Evolutionary conservation across 2,888 invertebrate species (phyloP).

Genomic region (Trichopria drosophilae): DNA sequence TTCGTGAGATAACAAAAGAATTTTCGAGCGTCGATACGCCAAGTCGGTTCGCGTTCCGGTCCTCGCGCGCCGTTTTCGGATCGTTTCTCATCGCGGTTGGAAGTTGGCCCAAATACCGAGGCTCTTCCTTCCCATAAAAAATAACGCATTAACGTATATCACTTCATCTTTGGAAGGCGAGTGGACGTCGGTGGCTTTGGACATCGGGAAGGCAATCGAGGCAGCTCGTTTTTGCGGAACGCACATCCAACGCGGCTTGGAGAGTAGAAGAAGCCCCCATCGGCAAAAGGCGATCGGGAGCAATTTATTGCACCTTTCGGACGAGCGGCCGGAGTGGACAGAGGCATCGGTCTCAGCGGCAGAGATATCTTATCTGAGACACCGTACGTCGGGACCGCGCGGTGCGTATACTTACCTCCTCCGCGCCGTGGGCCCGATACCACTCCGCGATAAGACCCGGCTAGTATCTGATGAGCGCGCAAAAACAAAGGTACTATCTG

Average conservation of each 20-base stretch:
- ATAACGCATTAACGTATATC: too few species aligned
- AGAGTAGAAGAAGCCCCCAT: slow-evolving; percentile 18
- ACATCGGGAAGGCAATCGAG: too few species aligned
- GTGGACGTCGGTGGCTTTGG: too few species aligned
- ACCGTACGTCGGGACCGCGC: slow-evolving; percentile 40
- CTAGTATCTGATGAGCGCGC: slow-evolving; percentile 52
- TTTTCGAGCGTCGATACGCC: neutral
- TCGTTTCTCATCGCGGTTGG: too few species aligned
- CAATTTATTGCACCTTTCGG: slow-evolving; percentile 55
- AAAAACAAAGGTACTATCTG: slow-evolving; percentile 50
- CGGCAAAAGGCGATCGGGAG: slow-evolving; percentile 48
- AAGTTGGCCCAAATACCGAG: too few species aligned
- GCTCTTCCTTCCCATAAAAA: too few species aligned
- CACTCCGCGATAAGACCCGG: slow-evolving; percentile 47
- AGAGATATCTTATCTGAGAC: slow-evolving; percentile 55
- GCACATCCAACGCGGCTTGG: too few species aligned
- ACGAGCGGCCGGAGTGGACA: slow-evolving; percentile 49
- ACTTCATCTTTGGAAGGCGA: too few species aligned
- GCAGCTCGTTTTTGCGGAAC: too few species aligned
- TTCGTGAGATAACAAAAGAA: neutral
- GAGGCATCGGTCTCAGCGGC: slow-evolving; percentile 50
- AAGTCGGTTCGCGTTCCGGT: too few species aligned
- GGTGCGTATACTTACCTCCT: slow-evolving; percentile 45
- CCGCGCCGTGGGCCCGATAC: slow-evolving; percentile 52
- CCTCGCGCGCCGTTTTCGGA: too few species aligned